Evolutionary conservation across 2,113 vertebrate genomes (phyloP).

Genomic region (Suricata suricatta): DNA sequence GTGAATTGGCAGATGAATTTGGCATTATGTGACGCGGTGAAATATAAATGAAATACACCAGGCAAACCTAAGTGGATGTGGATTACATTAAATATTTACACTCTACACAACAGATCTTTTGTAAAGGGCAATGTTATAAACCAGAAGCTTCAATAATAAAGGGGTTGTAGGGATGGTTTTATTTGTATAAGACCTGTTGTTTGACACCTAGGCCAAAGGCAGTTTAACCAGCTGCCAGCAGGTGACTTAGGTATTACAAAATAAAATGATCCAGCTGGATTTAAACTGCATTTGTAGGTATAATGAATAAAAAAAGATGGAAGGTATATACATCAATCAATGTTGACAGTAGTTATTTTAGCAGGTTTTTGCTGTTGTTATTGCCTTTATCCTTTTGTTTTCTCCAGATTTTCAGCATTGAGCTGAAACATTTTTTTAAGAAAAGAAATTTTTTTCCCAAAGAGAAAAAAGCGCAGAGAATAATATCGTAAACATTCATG

Average conservation of each 20-base stretch:
- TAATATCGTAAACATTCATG: neutral
- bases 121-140: conserved; percentile 66
- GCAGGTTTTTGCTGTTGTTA: neutral
- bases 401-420: conserved; percentile 7
- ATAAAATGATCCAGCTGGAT: neutral
- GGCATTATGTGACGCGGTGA: conserved; percentile 41
- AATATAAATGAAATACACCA: conserved; percentile 74
- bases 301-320: neutral
- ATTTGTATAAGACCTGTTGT: conserved; percentile 10
- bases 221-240: neutral
- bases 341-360: neutral
- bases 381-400: neutral
- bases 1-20: conserved; percentile 41
- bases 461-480: neutral
- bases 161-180: neutral
- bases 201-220: conserved; percentile 49
- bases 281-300: neutral
- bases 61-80: conserved; percentile 54
- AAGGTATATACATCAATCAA: neutral
- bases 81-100: conserved; percentile 79
- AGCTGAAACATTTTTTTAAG: neutral
- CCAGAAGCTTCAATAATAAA: conserved; percentile 58
- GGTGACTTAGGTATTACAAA: neutral
- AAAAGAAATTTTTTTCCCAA: neutral
- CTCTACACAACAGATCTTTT: conserved; percentile 68